Conservation (phyloP, 2,797 vertebrate genomes). For the Peromyscus aztecus region DNA sequence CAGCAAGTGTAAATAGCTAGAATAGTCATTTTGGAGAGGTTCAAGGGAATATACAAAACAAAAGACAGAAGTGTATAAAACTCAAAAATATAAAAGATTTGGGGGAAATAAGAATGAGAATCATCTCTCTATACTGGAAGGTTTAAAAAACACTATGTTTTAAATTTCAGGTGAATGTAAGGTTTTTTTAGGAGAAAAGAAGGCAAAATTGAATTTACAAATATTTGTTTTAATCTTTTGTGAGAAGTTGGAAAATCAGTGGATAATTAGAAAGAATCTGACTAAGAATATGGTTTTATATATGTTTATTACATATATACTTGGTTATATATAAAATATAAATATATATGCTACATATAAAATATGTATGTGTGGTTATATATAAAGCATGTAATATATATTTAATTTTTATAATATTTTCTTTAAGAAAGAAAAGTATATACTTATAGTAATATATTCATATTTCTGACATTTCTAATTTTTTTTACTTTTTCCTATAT, state of each 20-base stretch:
- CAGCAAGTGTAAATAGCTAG: not conserved
- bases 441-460: not conserved
- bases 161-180: not conserved
- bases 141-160: not conserved
- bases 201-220: too few species aligned
- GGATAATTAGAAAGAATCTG: too few species aligned
- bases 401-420: not conserved
- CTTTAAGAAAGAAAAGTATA: not conserved
- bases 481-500: not conserved
- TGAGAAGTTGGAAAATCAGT: too few species aligned
- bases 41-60: not conserved
- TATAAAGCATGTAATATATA: not conserved
- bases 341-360: not conserved
- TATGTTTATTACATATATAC: not conserved
- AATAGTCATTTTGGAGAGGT: not conserved
- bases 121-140: not conserved
- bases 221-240: too few species aligned
- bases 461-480: not conserved
- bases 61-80: not conserved
- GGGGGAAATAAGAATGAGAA: not conserved
- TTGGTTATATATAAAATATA: not conserved
- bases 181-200: not conserved
- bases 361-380: not conserved
- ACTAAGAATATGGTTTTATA: too few species aligned
- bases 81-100: not conserved